Evolutionary conservation across 2,888 invertebrate species (phyloP), one percentile per base, ranked within the genome.

Genomic region (Thymelicus sylvestris): DNA sequence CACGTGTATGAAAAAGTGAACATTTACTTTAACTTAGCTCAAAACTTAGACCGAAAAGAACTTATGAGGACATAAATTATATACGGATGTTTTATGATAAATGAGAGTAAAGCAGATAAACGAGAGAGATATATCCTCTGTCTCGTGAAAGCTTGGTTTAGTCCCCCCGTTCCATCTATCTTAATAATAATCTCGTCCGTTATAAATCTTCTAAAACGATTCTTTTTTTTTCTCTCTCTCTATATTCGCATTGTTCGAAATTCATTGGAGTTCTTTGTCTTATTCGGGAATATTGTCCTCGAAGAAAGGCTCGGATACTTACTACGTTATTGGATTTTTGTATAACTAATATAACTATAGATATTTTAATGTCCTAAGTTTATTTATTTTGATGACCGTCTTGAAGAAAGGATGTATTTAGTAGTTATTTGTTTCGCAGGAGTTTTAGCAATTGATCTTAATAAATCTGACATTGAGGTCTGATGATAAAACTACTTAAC

Each of bases 171-270:
- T 70, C 52, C 70, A 70, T 70, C 66, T 71, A 71, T 71, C 71
- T 71, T 71, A 66, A 71, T 71, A 71, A 71, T 71, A 71, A 71
- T 71, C 71, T 71, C 71, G 61, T 61, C 66, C 61, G 60, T 66
- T 66, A 71, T 71, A 71, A 71, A 71, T 71, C 71, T 71, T 61
- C 66, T 66, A 71, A 71, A 71, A 62, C 71, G 61, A 66, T 66
- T 66, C 55, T 61, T 71, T 71, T 55, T 71, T 19, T 19, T 19
- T 19, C 19, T 71, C 66, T 63, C 68, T 71, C 71, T 66, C 71
- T 66, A 71, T 71, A 71, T 66, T 71, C 71, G 71, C 66, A 66
- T 71, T 71, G 61, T 71, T 71, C 71, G 66, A 62, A 71, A 66
- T 71, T 66, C 66, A 71, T 71, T 55, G 61, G 38, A 41, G 61